Percentiles rank a stretch among this genome's conserved stretches.
These are phyloP conservation scores for Zaprionus davidi DNA, from an alignment of 1,140 invertebrate genomes.

Conservation along the genomic window DNA sequence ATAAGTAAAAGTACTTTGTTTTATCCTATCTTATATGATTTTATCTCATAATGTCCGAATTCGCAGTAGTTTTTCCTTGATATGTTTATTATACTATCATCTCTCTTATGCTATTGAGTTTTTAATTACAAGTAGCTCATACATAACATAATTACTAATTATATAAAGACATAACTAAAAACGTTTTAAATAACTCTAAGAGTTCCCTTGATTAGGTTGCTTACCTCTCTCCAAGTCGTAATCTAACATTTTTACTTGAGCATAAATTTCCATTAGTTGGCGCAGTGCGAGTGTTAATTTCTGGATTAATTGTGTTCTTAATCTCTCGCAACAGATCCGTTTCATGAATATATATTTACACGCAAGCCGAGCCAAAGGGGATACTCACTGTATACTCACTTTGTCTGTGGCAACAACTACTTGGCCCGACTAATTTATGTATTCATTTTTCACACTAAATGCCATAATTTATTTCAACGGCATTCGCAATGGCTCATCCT, in stretches of 20 bases:
- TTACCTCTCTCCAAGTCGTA: background rate
- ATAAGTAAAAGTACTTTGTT: too few relatives aligned
- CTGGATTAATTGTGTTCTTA: conserved; percentile 15
- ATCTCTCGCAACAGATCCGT: conserved; percentile 2
- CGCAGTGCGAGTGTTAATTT: conserved; percentile 6
- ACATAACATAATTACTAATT: too few relatives aligned
- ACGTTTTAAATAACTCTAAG: background rate
- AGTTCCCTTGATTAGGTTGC: background rate
- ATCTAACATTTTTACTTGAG: background rate
- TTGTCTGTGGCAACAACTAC: background rate
- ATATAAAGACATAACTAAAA: too few relatives aligned
- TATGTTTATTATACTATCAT: too few relatives aligned
- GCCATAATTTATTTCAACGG: conserved; percentile 71
- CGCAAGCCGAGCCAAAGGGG: background rate
- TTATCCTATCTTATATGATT: too few relatives aligned
- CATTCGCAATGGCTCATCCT: conserved; percentile 49
- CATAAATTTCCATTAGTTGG: conserved; percentile 10
- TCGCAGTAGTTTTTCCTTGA: too few relatives aligned
- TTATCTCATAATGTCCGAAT: too few relatives aligned
- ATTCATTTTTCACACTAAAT: conserved; percentile 72
- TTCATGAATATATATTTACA: conserved; percentile 12
- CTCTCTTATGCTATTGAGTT: too few relatives aligned
- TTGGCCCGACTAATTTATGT: conserved; percentile 40
- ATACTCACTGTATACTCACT: background rate
- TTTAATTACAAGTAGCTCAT: too few relatives aligned